Evolutionary conservation across 1,140 invertebrate species (phyloP), one percentile per base, ranked within the genome.

Genomic region (Drosophila bocki): DNA sequence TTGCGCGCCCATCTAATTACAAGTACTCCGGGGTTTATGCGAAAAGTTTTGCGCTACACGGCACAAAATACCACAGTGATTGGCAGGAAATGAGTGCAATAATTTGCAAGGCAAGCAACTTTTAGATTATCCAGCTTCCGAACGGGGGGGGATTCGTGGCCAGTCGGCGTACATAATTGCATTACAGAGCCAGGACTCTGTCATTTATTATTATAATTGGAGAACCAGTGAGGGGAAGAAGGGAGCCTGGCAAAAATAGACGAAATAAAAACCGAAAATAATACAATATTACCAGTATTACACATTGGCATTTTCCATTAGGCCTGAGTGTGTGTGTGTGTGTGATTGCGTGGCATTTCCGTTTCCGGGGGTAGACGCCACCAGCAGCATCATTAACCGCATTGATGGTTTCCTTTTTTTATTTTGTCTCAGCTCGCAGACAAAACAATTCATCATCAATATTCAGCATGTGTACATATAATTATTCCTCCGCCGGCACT

Each of bases 161-260:
- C 53, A 72, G 44, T 41, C 22, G 29, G 44, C 69, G 53, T 54
- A 35, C 12, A 19, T 58, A 82, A 78, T 80, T 44, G 70, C 63
- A 59, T 71, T 67, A 39, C 33, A 32, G 56, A 45, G 22, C 53
- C 29, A 54, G 22, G 39, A 53, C 65, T 53, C 51, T 51, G 72
- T 79, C 77, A 88, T 87, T 88, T 83, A 83, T 80, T 88, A 88
- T 88, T 83, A 83, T 87, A 88, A 87, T 88, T 88, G 84, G 35
- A 39, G n/a, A 7, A 15, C 3, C 11, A 7, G 26, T 3, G 48
- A 1, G 13, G 33, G 5, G 15, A 0, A 15, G 22, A 1, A 3
- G 17, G 32, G 42, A 44, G 17, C 9, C 8, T 22, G 45, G 19
- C 35, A 5, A 7, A 54, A 54, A 54, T 54, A 37, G 33, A 15